These are phyloP conservation scores for Alitta virens DNA, from an alignment of 2,888 invertebrate genomes.

Conservation along the genomic window DNA sequence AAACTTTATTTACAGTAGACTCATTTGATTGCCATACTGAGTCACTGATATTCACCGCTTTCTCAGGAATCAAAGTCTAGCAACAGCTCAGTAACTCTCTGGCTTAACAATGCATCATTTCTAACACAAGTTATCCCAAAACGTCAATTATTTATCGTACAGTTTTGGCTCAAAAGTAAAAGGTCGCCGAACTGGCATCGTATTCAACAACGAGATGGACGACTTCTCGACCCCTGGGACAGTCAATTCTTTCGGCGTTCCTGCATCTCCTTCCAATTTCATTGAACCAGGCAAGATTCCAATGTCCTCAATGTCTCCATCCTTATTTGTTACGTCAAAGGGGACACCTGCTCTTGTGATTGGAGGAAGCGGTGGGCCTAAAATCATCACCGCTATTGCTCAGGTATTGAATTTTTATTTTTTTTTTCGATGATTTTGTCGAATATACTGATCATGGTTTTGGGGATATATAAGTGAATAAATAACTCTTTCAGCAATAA, in stretches of 20 bases:
- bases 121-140: too few relatives aligned
- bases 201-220: conserved; percentile 88
- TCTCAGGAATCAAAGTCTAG: too few relatives aligned
- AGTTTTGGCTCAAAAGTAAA: conserved; percentile 76
- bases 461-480: too few relatives aligned
- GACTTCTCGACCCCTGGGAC: conserved; percentile 75
- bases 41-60: too few relatives aligned
- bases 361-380: conserved; percentile 87
- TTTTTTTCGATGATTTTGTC: too few relatives aligned
- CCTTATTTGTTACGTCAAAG: conserved; percentile 72
- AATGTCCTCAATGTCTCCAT: conserved; percentile 86
- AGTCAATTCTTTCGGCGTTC: conserved; percentile 52
- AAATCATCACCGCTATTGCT: conserved; percentile 77
- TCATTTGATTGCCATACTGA: too few relatives aligned
- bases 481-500: too few relatives aligned
- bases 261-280: conserved; percentile 78
- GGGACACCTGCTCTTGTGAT: conserved; percentile 68
- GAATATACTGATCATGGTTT: too few relatives aligned
- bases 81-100: too few relatives aligned
- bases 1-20: too few relatives aligned
- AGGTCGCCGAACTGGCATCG: conserved; percentile 66
- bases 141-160: conserved; percentile 17
- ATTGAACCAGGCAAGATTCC: conserved; percentile 79
- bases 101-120: too few relatives aligned
- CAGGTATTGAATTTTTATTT: conserved; percentile 30